Conservation (phyloP, 2,113 vertebrate genomes). For the Aptenodytes patagonicus region DNA sequence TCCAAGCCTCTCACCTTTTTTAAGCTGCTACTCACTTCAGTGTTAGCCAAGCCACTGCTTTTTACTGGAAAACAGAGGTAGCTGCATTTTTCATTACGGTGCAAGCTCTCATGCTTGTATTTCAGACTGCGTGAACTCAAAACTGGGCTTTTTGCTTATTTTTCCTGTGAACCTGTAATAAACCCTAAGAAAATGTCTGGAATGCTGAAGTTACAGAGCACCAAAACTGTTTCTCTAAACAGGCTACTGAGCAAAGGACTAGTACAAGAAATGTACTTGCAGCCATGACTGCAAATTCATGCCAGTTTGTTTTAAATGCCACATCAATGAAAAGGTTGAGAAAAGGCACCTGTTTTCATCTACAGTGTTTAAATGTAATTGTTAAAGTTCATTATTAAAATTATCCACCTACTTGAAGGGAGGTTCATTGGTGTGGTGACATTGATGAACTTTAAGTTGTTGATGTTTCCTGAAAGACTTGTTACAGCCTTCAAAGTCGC, state of each 20-base stretch:
- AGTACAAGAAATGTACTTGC: neutral
- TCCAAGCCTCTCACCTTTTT: neutral
- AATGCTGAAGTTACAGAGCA: neutral
- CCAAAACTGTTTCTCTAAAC: neutral
- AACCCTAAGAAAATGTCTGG: neutral
- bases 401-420: constrained; percentile 82
- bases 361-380: neutral
- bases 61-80: neutral
- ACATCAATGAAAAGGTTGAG: neutral
- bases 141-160: fast-evolving
- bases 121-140: neutral
- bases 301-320: neutral
- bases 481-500: constrained; percentile 80
- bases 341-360: neutral
- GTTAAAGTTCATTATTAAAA: neutral
- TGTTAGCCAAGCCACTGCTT: neutral
- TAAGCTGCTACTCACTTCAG: neutral
- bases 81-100: neutral
- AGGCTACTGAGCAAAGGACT: neutral
- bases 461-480: constrained; percentile 86
- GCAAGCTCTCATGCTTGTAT: neutral
- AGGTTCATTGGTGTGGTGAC: constrained; percentile 76
- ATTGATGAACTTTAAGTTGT: constrained; percentile 84
- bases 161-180: neutral
- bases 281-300: neutral